These are phyloP conservation scores for Leptocoma aspasia DNA, from an alignment of 2,113 vertebrate genomes.

Conservation along the genomic window DNA sequence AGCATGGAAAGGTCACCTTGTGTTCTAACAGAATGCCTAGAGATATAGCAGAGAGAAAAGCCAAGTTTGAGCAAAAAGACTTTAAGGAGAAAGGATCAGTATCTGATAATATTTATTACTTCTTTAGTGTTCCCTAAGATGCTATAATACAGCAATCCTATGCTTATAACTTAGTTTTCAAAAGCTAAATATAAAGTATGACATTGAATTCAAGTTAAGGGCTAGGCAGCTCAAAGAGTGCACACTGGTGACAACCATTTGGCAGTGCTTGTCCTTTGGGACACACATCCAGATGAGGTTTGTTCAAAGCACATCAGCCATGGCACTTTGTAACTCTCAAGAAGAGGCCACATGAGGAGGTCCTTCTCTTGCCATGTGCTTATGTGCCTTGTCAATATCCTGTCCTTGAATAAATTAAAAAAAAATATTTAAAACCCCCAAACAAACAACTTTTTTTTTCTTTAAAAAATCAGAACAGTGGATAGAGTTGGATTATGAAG, in stretches of 20 bases:
- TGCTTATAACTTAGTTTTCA: not conserved
- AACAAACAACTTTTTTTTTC: not conserved
- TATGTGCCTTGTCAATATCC: not conserved
- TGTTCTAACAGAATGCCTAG: slow-evolving; percentile 2
- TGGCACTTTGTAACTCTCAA: not conserved
- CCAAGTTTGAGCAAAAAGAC: slow-evolving; percentile 24
- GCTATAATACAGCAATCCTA: not conserved
- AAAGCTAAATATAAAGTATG: not conserved
- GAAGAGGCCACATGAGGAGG: not conserved
- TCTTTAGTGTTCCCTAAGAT: not conserved
- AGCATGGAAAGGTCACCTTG: slow-evolving; percentile 70
- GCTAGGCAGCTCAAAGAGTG: not conserved
- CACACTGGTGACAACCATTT: not conserved
- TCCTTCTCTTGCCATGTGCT: not conserved
- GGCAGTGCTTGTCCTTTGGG: not conserved
- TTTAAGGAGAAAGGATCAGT: slow-evolving; percentile 29
- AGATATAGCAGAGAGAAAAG: not conserved
- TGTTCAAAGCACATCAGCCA: not conserved
- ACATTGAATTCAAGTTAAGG: not conserved
- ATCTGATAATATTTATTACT: slow-evolving; percentile 20
- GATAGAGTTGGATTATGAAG: not conserved
- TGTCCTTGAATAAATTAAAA: not conserved
- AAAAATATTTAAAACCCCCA: not conserved
- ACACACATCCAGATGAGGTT: not conserved
- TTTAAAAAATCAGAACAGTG: not conserved